phyloP scores from a whole-genome alignment of 2,113 vertebrate species.

The Sapayoa aenigma region DNA sequence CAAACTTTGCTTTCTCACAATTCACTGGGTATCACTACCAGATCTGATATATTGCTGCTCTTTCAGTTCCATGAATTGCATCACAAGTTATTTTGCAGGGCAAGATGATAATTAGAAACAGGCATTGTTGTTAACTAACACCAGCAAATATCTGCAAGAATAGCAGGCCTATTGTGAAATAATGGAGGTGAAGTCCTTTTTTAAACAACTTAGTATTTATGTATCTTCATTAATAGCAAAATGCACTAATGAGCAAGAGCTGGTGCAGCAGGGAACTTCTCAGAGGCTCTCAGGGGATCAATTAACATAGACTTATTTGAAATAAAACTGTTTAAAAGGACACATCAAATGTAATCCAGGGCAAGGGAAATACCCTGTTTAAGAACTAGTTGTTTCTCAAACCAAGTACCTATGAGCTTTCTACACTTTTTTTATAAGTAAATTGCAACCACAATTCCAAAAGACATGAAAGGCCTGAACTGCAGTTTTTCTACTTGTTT shows the following conservation, averaged over 20 bases:
- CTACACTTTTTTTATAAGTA: neutral
- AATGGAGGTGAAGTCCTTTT: slow-evolving; percentile 30
- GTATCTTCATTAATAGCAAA: slow-evolving; percentile 32
- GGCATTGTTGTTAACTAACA: neutral
- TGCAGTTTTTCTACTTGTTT: neutral
- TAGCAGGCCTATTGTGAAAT: neutral
- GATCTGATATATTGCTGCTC: neutral
- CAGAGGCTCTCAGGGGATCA: slow-evolving; percentile 9
- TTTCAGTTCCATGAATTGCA: neutral
- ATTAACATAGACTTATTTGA: slow-evolving; percentile 36
- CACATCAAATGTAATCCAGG: neutral
- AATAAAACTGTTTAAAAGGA: slow-evolving; percentile 38
- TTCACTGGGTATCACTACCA: neutral
- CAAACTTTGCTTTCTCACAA: neutral
- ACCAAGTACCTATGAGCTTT: neutral
- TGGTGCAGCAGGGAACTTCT: slow-evolving; percentile 8
- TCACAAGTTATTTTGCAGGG: neutral
- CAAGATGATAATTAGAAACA: neutral
- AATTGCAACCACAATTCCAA: neutral
- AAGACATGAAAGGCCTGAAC: neutral
- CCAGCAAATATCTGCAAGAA: slow-evolving; percentile 16
- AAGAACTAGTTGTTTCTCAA: neutral
- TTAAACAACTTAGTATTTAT: slow-evolving; percentile 1
- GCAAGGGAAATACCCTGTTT: neutral
- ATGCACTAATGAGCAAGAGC: slow-evolving; percentile 1